phyloP scores from a whole-genome alignment of 2,888 invertebrate genomes.

The Leucophenga maculata region DNA sequence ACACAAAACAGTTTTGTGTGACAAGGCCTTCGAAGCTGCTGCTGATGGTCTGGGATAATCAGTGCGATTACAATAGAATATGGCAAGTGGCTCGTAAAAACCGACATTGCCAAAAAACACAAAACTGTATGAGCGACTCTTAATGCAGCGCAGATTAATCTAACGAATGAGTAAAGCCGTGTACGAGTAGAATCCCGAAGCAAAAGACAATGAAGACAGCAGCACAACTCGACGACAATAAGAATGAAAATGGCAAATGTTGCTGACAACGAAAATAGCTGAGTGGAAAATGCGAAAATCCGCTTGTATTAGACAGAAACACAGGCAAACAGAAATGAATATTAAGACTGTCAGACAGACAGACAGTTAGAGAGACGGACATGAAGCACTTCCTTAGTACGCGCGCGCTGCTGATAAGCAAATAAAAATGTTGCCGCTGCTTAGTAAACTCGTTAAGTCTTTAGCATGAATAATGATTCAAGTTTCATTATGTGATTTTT shows the following conservation, averaged over 20 bases:
- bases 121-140: too few relatives aligned
- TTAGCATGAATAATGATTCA: slow-evolving; percentile 66
- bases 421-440: neutral
- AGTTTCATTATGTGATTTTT: slow-evolving; percentile 44
- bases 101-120: slow-evolving; percentile 59
- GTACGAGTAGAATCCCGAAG: too few relatives aligned
- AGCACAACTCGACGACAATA: too few relatives aligned
- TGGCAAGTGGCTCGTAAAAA: slow-evolving; percentile 63
- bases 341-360: too few relatives aligned
- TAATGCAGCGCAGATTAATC: slow-evolving; percentile 53
- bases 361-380: neutral
- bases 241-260: slow-evolving; percentile 5
- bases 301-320: neutral
- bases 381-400: neutral
- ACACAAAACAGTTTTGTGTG: neutral
- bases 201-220: neutral
- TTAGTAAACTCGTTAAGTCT: slow-evolving; percentile 59
- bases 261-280: neutral
- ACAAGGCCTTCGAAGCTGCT: slow-evolving; percentile 14
- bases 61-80: slow-evolving; percentile 50
- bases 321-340: neutral
- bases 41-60: slow-evolving; percentile 27
- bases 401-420: neutral
- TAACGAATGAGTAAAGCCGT: slow-evolving; percentile 20
- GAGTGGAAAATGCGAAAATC: slow-evolving; percentile 4